Conservation (phyloP, 2,113 vertebrate species). For the Pomatorhinus ruficollis region DNA sequence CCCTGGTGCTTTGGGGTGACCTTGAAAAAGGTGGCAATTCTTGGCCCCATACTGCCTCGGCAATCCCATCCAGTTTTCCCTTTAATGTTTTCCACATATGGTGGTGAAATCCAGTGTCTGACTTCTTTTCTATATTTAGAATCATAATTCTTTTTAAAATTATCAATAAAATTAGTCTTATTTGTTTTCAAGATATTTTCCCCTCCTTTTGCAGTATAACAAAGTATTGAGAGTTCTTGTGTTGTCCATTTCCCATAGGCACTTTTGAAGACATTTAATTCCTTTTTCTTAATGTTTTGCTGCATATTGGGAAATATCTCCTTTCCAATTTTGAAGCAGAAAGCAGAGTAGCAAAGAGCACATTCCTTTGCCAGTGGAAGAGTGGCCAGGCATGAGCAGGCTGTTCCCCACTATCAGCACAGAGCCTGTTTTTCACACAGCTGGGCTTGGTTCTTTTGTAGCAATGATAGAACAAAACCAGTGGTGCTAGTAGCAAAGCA, state of each 20-base stretch:
- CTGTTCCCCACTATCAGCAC: not conserved
- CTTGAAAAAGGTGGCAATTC: not conserved
- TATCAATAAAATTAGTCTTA: not conserved
- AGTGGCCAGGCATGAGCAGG: not conserved
- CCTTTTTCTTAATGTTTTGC: not conserved
- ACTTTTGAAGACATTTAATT: not conserved
- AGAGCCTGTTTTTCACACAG: not conserved
- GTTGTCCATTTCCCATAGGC: not conserved
- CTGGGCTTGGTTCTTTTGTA: not conserved
- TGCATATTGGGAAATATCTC: not conserved
- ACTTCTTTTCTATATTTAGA: slow-evolving; percentile 16
- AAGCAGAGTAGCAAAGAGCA: not conserved
- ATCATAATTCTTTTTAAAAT: not conserved
- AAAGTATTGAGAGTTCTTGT: not conserved
- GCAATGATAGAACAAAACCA: not conserved
- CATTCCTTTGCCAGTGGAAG: not conserved
- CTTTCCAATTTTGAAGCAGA: not conserved
- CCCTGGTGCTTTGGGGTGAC: not conserved
- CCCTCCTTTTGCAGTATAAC: not conserved
- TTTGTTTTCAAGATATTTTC: not conserved
- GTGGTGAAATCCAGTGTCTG: slow-evolving; percentile 28
- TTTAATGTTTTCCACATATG: slow-evolving; percentile 51
- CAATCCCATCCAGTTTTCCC: not conserved
- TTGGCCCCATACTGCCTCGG: not conserved
- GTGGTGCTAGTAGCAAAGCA: not conserved